Conservation (phyloP, 2,888 invertebrate species). For the Prosapia bicincta region DNA sequence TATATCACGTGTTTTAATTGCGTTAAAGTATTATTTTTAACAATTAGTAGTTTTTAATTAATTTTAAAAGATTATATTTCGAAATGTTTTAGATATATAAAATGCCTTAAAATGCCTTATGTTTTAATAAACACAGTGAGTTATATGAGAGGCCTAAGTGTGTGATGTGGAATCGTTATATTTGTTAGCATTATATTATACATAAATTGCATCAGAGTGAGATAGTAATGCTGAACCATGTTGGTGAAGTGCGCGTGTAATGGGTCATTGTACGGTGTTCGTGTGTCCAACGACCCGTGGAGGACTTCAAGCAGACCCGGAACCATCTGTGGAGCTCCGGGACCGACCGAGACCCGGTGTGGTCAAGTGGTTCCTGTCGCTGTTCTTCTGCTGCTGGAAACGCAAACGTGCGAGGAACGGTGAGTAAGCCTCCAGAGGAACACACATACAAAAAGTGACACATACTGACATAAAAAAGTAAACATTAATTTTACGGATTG, state of each 20-base stretch:
- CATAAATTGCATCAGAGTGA: background rate
- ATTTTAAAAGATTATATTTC: no score
- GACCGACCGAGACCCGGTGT: conserved; percentile 9
- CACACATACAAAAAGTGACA: no score
- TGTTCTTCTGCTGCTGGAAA: conserved; percentile 21
- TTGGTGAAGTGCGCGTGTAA: conserved; percentile 3
- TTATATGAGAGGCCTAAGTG: background rate
- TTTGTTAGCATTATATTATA: no score
- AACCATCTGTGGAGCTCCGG: background rate
- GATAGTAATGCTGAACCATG: conserved; percentile 1
- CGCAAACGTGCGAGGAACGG: background rate
- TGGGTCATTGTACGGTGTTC: conserved; percentile 25
- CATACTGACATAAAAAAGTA: no score
- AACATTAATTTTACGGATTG: no score
- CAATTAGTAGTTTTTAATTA: no score
- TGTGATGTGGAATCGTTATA: background rate
- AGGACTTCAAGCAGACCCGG: background rate
- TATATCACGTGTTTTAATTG: conserved; percentile 22
- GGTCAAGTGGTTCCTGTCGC: conserved; percentile 20
- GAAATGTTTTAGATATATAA: background rate
- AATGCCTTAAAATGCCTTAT: background rate
- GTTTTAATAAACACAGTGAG: background rate
- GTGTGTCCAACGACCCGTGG: conserved; percentile 10
- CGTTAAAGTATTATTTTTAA: background rate
- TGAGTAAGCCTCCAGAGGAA: background rate